phyloP scores from a whole-genome alignment of 1,140 invertebrate genomes.

The Xylocopa sonorina region DNA sequence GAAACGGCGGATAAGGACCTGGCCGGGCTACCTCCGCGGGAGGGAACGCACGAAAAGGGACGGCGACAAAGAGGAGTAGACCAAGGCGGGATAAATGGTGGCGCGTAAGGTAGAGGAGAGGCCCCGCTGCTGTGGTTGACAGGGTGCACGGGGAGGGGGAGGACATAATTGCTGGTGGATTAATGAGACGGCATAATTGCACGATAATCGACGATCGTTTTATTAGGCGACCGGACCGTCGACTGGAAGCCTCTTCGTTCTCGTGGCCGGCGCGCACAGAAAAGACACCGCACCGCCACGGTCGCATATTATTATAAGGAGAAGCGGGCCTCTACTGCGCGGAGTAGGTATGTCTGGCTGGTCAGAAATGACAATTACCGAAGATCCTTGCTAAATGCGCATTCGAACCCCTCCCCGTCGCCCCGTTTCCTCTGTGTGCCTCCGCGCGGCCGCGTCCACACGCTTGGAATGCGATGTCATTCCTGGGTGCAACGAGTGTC shows the following conservation, averaged over 20 bases:
- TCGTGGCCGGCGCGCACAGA: constrained; percentile 37
- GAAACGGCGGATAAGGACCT: constrained; percentile 66
- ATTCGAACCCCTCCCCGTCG: constrained; percentile 17
- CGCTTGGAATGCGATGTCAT: constrained; percentile 75
- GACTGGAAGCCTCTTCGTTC: constrained; percentile 38
- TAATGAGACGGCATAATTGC: constrained; percentile 82
- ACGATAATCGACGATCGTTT: constrained; percentile 81
- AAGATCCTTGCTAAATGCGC: constrained; percentile 71
- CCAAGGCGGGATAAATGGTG: background rate
- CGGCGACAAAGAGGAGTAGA: constrained; percentile 45
- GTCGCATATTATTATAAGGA: constrained; percentile 78
- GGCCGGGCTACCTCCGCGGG: constrained; percentile 41
- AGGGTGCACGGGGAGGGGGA: constrained; percentile 9
- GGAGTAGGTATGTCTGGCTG: constrained; percentile 75
- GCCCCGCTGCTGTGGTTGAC: too few species aligned
- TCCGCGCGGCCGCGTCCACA: constrained; percentile 34
- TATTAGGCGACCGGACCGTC: constrained; percentile 71
- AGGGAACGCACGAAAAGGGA: constrained; percentile 38
- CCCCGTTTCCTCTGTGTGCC: background rate
- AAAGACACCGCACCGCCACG: constrained; percentile 57
- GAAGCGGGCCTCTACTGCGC: constrained; percentile 24
- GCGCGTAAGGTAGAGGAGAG: constrained; percentile 5
- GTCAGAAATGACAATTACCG: constrained; percentile 80
- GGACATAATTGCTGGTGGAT: constrained; percentile 78
- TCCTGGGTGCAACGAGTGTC: constrained; percentile 46